Evolutionary conservation across 2,888 invertebrate genomes (phyloP).

Genomic region (Drosophila austrosaltans): DNA sequence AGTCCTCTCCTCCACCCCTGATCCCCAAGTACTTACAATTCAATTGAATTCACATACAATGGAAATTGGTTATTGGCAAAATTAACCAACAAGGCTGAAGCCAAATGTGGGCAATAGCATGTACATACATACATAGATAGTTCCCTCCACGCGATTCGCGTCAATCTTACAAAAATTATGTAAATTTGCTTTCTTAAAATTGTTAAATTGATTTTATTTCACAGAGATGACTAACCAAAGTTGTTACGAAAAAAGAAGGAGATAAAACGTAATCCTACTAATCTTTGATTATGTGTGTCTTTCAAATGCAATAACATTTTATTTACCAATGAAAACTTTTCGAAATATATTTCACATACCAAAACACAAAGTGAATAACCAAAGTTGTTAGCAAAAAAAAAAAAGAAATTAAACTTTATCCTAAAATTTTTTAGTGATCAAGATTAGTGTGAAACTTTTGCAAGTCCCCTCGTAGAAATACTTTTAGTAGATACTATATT

Average conservation of each 20-base stretch:
- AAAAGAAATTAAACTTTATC: too few species aligned
- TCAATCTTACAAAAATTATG: constrained; percentile 65
- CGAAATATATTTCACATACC: too few species aligned
- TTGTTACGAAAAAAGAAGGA: not conserved
- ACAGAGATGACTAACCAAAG: constrained; percentile 19
- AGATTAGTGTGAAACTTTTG: not conserved
- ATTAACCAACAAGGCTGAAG: constrained; percentile 58
- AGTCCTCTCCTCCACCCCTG: constrained; percentile 1
- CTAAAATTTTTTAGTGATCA: too few species aligned
- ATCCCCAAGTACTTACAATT: constrained; percentile 38
- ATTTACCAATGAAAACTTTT: too few species aligned
- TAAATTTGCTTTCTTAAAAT: constrained; percentile 57
- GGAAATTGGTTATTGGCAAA: constrained; percentile 65
- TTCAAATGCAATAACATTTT: too few species aligned
- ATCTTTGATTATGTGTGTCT: too few species aligned
- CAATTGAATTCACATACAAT: constrained; percentile 77
- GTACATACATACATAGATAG: not conserved
- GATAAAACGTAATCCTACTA: too few species aligned
- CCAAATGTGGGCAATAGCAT: constrained; percentile 60
- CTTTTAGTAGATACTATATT: too few species aligned
- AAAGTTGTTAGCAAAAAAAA: too few species aligned
- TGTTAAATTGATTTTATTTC: constrained; percentile 70
- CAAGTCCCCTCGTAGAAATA: not conserved
- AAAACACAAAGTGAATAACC: too few species aligned
- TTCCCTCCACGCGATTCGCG: constrained; percentile 32